phyloP scores from a whole-genome alignment of 2,113 vertebrate species.

The Australoheros scitulus region DNA sequence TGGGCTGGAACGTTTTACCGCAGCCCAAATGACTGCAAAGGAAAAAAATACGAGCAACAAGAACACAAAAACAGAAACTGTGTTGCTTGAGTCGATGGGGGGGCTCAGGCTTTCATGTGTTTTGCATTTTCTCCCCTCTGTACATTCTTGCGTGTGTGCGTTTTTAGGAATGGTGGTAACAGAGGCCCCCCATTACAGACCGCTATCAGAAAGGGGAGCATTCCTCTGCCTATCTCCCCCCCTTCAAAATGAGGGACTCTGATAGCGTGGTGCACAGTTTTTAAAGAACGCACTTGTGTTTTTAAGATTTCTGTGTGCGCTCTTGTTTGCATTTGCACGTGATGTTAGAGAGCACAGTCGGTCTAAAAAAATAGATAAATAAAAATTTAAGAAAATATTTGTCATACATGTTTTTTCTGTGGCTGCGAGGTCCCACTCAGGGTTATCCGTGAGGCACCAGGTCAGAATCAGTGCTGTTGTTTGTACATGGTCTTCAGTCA shows the following conservation, averaged over 20 bases:
- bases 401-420: not conserved
- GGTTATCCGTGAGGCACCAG: slow-evolving; percentile 21
- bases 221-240: slow-evolving; percentile 44
- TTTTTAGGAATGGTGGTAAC: slow-evolving; percentile 41
- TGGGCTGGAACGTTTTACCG: slow-evolving; percentile 62
- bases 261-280: slow-evolving; percentile 2
- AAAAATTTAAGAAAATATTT: not conserved
- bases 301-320: not conserved
- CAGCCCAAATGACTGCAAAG: slow-evolving; percentile 58
- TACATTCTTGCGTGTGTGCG: slow-evolving; percentile 61
- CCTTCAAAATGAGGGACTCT: slow-evolving; percentile 19
- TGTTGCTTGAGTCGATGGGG: slow-evolving; percentile 56
- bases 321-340: not conserved
- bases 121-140: slow-evolving; percentile 72
- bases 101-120: slow-evolving; percentile 70
- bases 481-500: slow-evolving; percentile 53
- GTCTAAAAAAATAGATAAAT: not conserved
- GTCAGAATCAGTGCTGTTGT: slow-evolving; percentile 54
- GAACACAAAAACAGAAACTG: slow-evolving; percentile 60
- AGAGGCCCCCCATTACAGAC: slow-evolving; percentile 41
- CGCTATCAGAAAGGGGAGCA: slow-evolving; percentile 46
- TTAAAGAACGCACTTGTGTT: not conserved
- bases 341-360: not conserved
- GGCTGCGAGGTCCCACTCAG: not conserved
- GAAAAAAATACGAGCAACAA: slow-evolving; percentile 41